These are phyloP conservation scores for Etheostoma nigrum DNA, from an alignment of 2,797 vertebrate genomes.

Conservation along the genomic window DNA sequence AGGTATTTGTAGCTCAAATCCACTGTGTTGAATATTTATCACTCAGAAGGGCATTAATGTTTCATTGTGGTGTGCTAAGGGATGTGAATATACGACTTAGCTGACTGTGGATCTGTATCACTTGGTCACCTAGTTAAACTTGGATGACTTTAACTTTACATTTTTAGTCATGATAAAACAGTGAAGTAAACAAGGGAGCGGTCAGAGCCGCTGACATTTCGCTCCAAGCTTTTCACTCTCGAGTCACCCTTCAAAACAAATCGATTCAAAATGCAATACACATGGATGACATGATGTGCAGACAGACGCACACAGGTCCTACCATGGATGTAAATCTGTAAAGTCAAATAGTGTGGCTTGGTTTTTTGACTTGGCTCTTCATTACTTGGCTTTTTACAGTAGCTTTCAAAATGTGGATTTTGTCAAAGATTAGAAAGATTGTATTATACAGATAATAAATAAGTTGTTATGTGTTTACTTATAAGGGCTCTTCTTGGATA, in stretches of 20 bases:
- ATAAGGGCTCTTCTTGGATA: not conserved
- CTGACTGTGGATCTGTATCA: constrained; percentile 7
- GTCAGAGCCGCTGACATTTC: constrained; percentile 76
- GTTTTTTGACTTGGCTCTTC: not conserved
- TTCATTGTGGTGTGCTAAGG: constrained; percentile 15
- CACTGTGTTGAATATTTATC: constrained; percentile 50
- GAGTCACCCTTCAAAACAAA: constrained; percentile 66
- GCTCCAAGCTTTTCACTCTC: constrained; percentile 52
- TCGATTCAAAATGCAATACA: constrained; percentile 60
- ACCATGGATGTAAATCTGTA: constrained; percentile 43
- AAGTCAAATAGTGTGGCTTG: constrained; percentile 30
- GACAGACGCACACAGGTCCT: constrained; percentile 38
- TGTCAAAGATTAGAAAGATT: not conserved
- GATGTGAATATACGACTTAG: constrained; percentile 16
- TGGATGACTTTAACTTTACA: constrained; percentile 16
- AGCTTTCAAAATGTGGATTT: not conserved
- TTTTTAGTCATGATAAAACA: constrained; percentile 15
- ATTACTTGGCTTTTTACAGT: not conserved
- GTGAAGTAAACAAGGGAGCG: constrained; percentile 49
- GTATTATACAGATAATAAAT: not conserved
- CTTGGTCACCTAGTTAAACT: not conserved
- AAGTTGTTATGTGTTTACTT: not conserved
- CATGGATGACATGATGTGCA: constrained; percentile 60
- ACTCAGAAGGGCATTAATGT: constrained; percentile 15
- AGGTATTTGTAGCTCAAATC: constrained; percentile 41